These are phyloP conservation scores for Tetramorium alpestre DNA, from an alignment of 1,140 invertebrate species.

Conservation along the genomic window DNA sequence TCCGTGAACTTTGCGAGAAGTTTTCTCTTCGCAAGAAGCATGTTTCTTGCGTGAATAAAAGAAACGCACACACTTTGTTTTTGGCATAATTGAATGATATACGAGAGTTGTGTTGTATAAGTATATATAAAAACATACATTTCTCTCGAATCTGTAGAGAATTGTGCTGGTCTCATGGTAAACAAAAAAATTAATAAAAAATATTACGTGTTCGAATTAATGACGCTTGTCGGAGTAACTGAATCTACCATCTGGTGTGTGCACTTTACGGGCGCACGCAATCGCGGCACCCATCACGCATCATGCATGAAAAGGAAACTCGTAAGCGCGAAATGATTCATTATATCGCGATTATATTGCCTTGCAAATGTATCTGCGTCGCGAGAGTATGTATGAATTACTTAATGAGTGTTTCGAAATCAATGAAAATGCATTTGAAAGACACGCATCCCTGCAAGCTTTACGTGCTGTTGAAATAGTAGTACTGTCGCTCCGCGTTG, in stretches of 20 bases:
- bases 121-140: constrained; percentile 5
- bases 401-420: constrained; percentile 37
- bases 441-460: background rate
- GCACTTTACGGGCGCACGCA: constrained; percentile 21
- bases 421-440: constrained; percentile 38
- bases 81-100: constrained; percentile 4
- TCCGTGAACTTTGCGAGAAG: background rate
- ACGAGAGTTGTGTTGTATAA: constrained; percentile 1
- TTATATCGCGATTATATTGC: constrained; percentile 27
- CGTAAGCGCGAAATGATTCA: constrained; percentile 47
- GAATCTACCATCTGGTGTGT: background rate
- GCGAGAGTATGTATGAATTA: background rate
- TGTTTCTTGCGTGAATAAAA: background rate
- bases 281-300: constrained; percentile 9
- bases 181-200: constrained; percentile 8
- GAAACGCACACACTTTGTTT: background rate
- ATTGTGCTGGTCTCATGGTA: background rate
- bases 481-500: background rate
- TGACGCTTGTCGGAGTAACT: background rate
- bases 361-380: constrained; percentile 5
- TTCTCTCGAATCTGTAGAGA: background rate
- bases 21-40: background rate
- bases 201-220: constrained; percentile 38
- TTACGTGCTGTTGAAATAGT: constrained; percentile 9
- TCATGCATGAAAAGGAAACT: constrained; percentile 28